Conservation (phyloP, 2,113 vertebrate species). For the Aegithalos caudatus region DNA sequence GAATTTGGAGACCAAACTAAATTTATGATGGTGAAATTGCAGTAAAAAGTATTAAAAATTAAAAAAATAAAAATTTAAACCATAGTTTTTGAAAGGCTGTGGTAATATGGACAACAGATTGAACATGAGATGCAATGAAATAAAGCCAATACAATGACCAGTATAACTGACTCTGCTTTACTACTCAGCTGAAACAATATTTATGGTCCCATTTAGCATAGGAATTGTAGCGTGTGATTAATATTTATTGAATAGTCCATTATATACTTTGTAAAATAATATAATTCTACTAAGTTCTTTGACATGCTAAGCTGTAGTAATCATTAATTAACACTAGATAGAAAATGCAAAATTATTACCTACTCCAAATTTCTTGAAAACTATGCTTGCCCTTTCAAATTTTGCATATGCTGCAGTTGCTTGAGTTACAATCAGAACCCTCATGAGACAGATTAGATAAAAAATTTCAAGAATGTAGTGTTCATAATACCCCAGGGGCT, state of each 20-base stretch:
- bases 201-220: not conserved
- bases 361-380: not conserved
- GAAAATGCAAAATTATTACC: not conserved
- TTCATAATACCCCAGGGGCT: not conserved
- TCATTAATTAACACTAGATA: not conserved
- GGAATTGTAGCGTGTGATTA: not conserved
- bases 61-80: not conserved
- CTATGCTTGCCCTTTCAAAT: not conserved
- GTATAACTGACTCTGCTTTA: not conserved
- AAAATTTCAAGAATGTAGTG: not conserved
- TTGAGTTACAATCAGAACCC: not conserved
- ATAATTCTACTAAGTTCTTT: not conserved
- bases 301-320: not conserved
- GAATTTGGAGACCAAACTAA: not conserved
- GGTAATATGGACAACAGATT: not conserved
- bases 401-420: not conserved
- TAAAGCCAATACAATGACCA: not conserved
- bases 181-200: not conserved
- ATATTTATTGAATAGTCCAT: not conserved
- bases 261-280: not conserved
- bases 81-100: not conserved
- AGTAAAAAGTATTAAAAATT: not conserved
- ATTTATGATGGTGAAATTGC: not conserved
- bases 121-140: not conserved
- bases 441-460: not conserved